phyloP scores from a whole-genome alignment of 2,888 invertebrate genomes.

The Unio delphinus region DNA sequence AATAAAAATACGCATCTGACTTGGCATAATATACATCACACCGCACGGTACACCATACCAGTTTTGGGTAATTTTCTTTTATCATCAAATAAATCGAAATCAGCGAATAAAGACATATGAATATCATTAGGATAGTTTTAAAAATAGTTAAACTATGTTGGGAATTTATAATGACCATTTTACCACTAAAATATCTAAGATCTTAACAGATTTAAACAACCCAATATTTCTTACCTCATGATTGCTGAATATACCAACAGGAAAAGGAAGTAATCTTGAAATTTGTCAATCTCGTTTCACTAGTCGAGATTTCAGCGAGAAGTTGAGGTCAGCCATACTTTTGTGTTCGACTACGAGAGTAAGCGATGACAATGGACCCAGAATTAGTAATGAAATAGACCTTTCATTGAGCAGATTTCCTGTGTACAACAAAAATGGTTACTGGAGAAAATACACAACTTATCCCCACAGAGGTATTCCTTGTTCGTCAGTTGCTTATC shows the following conservation, averaged over 20 bases:
- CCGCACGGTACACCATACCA: too few relatives aligned
- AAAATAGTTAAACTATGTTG: too few relatives aligned
- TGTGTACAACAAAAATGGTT: constrained; percentile 36
- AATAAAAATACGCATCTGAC: too few relatives aligned
- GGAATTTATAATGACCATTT: too few relatives aligned
- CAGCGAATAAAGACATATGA: too few relatives aligned
- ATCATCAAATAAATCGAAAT: too few relatives aligned
- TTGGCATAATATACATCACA: too few relatives aligned
- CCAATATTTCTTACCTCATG: constrained; percentile 41
- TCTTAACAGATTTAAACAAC: neutral
- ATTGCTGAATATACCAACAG: constrained; percentile 21
- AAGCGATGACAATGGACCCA: constrained; percentile 3
- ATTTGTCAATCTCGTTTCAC: constrained; percentile 6
- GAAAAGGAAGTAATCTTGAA: constrained; percentile 32
- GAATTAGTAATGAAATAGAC: constrained; percentile 1
- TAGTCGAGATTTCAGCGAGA: constrained; percentile 8
- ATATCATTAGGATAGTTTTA: too few relatives aligned
- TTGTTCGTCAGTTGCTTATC: neutral
- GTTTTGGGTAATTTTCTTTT: too few relatives aligned
- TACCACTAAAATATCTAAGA: too few relatives aligned
- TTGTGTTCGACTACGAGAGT: neutral
- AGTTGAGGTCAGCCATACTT: neutral
- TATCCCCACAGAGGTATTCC: constrained; percentile 52
- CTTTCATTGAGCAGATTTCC: neutral
- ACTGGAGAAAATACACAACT: constrained; percentile 54